Conservation (phyloP, 2,797 vertebrate species). For the Periophthalmus magnuspinnatus region DNA sequence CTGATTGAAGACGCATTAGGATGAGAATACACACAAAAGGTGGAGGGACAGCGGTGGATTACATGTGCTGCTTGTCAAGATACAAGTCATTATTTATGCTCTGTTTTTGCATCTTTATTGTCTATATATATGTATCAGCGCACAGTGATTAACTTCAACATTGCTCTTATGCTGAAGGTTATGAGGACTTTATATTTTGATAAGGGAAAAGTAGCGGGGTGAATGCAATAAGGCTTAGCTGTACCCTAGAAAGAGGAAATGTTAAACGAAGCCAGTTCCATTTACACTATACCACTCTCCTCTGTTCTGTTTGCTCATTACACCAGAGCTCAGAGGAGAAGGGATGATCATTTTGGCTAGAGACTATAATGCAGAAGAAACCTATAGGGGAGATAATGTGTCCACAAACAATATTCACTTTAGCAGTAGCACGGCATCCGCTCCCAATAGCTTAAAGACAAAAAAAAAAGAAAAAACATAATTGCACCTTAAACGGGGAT, state of each 20-base stretch:
- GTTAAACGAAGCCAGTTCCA: slow-evolving; percentile 76
- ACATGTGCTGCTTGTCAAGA: slow-evolving; percentile 44
- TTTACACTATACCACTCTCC: slow-evolving; percentile 58
- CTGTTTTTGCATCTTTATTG: slow-evolving; percentile 63
- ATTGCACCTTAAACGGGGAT: no score
- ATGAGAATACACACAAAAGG: slow-evolving; percentile 28
- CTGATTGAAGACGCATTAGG: slow-evolving; percentile 48
- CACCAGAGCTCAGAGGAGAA: slow-evolving; percentile 57
- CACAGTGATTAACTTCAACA: slow-evolving; percentile 73
- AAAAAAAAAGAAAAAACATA: no score
- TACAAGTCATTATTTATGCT: slow-evolving; percentile 55
- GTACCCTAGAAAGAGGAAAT: slow-evolving; percentile 71
- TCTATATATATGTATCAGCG: slow-evolving; percentile 49
- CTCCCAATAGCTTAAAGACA: no score
- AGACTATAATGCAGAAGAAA: slow-evolving; percentile 49
- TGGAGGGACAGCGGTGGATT: slow-evolving; percentile 15
- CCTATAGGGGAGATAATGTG: slow-evolving; percentile 34
- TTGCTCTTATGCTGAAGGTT: slow-evolving; percentile 74
- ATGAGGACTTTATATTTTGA: slow-evolving; percentile 66
- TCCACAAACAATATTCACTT: slow-evolving; percentile 22
- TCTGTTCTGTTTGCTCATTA: slow-evolving; percentile 61
- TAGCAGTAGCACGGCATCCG: not conserved
- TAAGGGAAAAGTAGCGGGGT: slow-evolving; percentile 53
- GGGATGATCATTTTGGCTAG: slow-evolving; percentile 58
- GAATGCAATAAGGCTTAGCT: slow-evolving; percentile 77